Conservation (phyloP, 1,140 invertebrate genomes). For the Spodoptera litura region DNA sequence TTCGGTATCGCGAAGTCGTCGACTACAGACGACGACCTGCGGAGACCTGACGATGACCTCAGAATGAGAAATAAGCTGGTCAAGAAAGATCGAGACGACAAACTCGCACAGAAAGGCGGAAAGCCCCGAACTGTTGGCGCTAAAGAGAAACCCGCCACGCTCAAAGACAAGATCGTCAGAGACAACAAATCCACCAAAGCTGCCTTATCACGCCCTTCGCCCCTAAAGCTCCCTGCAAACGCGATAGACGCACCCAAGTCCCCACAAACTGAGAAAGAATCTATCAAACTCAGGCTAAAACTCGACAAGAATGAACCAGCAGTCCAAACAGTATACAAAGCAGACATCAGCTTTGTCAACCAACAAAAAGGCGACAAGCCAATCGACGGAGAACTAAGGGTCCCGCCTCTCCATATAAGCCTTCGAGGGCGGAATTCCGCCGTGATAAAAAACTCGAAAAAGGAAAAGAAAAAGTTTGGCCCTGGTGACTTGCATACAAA, state of each 20-base stretch:
- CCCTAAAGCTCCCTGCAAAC: constrained; percentile 81
- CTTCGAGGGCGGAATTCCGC: constrained; percentile 94
- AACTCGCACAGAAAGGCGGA: constrained; percentile 71
- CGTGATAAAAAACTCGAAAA: constrained; percentile 94
- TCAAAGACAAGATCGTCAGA: constrained; percentile 78
- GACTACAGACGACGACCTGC: constrained; percentile 66
- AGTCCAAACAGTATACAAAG: constrained; percentile 91
- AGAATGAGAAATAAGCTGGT: constrained; percentile 81
- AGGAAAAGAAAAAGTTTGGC: constrained; percentile 89
- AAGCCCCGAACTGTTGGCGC: constrained; percentile 74
- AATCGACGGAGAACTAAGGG: constrained; percentile 90
- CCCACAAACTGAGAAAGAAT: constrained; percentile 87
- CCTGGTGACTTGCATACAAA: constrained; percentile 85
- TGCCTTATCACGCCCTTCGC: constrained; percentile 71
- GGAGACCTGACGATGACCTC: constrained; percentile 64
- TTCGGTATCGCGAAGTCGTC: constrained; percentile 74
- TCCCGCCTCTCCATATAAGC: constrained; percentile 96
- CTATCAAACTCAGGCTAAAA: constrained; percentile 94
- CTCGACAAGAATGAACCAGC: constrained; percentile 93
- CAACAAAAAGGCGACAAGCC: constrained; percentile 75
- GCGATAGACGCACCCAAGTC: constrained; percentile 71
- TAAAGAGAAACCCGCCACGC: constrained; percentile 76
- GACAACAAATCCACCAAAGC: constrained; percentile 78
- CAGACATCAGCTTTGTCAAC: constrained; percentile 90
- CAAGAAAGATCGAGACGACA: constrained; percentile 79